Evolutionary conservation across 2,113 vertebrate genomes (phyloP).

Genomic region (Larimichthys polyactis): DNA sequence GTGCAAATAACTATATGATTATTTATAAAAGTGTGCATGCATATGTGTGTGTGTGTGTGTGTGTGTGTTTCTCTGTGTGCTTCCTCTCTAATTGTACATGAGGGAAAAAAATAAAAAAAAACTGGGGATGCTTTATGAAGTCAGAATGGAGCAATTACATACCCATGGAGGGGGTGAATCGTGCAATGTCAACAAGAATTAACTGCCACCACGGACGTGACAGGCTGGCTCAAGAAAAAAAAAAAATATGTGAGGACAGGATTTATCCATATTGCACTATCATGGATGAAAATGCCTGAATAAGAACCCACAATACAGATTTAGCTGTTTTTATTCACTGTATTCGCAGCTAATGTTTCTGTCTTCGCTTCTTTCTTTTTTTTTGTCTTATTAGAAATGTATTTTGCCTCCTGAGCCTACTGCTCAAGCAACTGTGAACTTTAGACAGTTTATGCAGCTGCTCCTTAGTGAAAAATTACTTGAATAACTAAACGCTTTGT

Average conservation of each 20-base stretch:
- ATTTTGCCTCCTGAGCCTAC: conserved; percentile 12
- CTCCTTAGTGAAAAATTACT: conserved; percentile 30
- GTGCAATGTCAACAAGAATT: conserved; percentile 63
- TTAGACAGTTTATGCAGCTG: conserved; percentile 25
- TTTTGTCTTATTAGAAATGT: conserved; percentile 39
- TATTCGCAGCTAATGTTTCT: conserved; percentile 32
- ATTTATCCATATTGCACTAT: conserved; percentile 45
- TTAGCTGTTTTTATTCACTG: conserved; percentile 31
- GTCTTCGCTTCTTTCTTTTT: conserved; percentile 35
- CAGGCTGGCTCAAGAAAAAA: conserved; percentile 35
- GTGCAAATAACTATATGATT: conserved; percentile 21
- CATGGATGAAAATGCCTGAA: conserved; percentile 32
- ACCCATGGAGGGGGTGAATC: conserved; percentile 46
- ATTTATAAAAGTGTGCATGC: conserved; percentile 29
- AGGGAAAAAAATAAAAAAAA: conserved; percentile 37
- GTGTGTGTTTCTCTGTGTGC: conserved; percentile 27
- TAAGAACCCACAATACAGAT: conserved; percentile 39
- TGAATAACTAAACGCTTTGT: conserved; percentile 13
- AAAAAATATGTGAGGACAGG: conserved; percentile 6
- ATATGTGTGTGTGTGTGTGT: not conserved
- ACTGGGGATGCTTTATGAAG: conserved; percentile 51
- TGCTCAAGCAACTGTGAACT: conserved; percentile 32
- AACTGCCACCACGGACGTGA: conserved; percentile 52
- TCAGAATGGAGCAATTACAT: conserved; percentile 66
- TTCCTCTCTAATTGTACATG: conserved; percentile 37